phyloP scores from a whole-genome alignment of 2,113 vertebrate species.

The Gymnorhina tibicen region DNA sequence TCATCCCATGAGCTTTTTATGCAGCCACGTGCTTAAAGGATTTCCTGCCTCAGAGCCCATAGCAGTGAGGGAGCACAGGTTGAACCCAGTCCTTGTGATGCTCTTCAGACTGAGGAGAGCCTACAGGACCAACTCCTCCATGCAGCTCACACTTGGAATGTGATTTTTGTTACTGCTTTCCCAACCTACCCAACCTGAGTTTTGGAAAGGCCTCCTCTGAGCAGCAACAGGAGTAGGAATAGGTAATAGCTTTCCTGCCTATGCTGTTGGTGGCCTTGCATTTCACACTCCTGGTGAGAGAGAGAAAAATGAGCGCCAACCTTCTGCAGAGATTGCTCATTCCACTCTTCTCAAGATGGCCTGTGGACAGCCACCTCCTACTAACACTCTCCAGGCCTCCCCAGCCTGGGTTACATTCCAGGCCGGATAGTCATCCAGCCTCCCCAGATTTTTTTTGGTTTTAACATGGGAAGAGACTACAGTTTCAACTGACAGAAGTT shows the following conservation, averaged over 20 bases:
- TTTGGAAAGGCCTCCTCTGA: neutral
- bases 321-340: neutral
- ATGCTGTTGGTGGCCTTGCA: neutral
- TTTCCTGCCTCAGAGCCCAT: neutral
- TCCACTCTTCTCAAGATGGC: neutral
- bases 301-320: fast-evolving
- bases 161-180: neutral
- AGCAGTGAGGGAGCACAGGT: neutral
- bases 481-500: neutral
- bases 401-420: neutral
- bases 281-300: neutral
- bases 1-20: neutral
- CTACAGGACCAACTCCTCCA: neutral
- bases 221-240: neutral
- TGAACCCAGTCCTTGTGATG: neutral
- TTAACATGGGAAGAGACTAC: neutral
- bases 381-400: neutral
- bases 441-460: fast-evolving
- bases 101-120: neutral
- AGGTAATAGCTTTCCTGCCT: neutral
- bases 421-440: neutral
- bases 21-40: neutral
- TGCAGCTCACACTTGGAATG: neutral
- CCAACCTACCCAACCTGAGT: neutral
- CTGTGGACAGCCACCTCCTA: neutral